phyloP scores from a whole-genome alignment of 2,797 vertebrate species.

The Pseudotriccus pelzelni region DNA sequence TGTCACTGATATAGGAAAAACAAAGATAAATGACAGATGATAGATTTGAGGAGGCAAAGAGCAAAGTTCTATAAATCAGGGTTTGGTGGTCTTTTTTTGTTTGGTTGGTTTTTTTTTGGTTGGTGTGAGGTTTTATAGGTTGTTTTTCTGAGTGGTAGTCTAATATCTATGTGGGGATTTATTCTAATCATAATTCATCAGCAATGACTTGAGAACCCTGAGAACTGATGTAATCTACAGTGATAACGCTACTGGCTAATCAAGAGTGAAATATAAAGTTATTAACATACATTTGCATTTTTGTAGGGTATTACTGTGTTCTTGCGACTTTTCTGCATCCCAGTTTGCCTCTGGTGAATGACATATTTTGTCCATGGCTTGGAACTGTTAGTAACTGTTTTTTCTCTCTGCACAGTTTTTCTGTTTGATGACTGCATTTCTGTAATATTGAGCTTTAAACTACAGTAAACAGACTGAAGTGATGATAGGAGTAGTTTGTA shows the following conservation, averaged over 20 bases:
- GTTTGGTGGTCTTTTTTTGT: background rate
- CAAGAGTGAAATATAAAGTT: conserved; percentile 4
- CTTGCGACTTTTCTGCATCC: background rate
- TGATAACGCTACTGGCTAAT: background rate
- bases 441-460: background rate
- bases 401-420: background rate
- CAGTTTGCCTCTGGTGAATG: background rate
- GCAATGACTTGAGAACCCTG: background rate
- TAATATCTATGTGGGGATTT: background rate
- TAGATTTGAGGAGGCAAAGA: background rate
- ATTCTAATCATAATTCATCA: background rate
- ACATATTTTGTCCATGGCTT: background rate
- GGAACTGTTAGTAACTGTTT: background rate
- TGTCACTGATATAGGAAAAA: background rate
- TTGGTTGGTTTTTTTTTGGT: background rate
- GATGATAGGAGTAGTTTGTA: background rate
- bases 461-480: background rate
- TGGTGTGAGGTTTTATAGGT: background rate
- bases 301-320: background rate
- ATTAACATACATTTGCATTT: conserved; percentile 6
- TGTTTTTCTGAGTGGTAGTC: background rate
- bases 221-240: conserved; percentile 7
- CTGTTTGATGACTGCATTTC: background rate
- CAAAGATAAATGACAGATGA: conserved; percentile 1
- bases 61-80: background rate